Evolutionary conservation across 1,140 invertebrate genomes (phyloP).

Genomic region (Ctenoplectra terminalis): DNA sequence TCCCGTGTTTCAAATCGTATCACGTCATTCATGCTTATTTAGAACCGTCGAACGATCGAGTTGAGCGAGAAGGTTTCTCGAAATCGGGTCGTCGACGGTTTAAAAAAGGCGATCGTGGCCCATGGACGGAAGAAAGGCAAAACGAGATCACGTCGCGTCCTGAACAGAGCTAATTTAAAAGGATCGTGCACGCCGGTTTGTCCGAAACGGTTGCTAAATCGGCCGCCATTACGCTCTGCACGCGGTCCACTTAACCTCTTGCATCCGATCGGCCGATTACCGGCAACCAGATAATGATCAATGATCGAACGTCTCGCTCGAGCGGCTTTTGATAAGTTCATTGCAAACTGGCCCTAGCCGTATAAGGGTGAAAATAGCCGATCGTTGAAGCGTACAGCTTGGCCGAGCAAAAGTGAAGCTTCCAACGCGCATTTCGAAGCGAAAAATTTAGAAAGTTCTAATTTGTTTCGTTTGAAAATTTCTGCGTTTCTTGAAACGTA

Average conservation of each 20-base stretch:
- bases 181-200: slow-evolving; percentile 44
- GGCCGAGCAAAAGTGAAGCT: no score
- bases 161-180: not conserved
- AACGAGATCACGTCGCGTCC: slow-evolving; percentile 19
- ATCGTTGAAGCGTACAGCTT: no score
- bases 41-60: not conserved
- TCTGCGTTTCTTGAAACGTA: no score
- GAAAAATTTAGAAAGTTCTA: no score
- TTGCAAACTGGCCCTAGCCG: slow-evolving; percentile 48
- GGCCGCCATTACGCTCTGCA: slow-evolving; percentile 29
- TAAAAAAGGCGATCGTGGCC: slow-evolving; percentile 11
- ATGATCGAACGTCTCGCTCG: slow-evolving; percentile 60
- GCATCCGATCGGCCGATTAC: slow-evolving; percentile 60
- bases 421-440: no score
- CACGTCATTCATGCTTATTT: not conserved
- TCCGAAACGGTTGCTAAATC: slow-evolving; percentile 63
- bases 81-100: slow-evolving; percentile 13
- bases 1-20: not conserved
- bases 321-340: slow-evolving; percentile 69
- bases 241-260: slow-evolving; percentile 63
- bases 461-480: no score
- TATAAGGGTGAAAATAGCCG: not conserved
- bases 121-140: slow-evolving; percentile 10
- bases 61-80: not conserved
- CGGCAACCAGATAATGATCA: slow-evolving; percentile 66